Percentiles rank a stretch among this genome's conserved stretches.
phyloP scores from a whole-genome alignment of 2,113 vertebrate genomes.

The Prinia subflava region DNA sequence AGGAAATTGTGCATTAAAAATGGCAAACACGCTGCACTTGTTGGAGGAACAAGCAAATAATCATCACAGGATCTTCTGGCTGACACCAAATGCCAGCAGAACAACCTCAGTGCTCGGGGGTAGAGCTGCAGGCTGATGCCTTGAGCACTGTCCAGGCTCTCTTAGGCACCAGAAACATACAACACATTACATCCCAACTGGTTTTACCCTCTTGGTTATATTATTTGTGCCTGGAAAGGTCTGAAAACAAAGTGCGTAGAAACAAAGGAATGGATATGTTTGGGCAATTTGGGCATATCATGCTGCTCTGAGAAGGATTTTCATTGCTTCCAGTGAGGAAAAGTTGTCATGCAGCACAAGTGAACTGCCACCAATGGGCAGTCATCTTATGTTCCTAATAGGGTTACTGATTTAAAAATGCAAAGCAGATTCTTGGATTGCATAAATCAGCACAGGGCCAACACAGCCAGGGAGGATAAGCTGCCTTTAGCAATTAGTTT shows the following conservation, averaged over 20 bases:
- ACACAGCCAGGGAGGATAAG: background rate
- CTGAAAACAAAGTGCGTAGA: background rate
- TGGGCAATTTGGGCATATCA: rapidly evolving
- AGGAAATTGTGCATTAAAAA: background rate
- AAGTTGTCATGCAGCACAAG: background rate
- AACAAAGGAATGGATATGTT: background rate
- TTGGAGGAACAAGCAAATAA: background rate
- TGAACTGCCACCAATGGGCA: background rate
- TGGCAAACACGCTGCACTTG: background rate
- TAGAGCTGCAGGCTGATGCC: background rate
- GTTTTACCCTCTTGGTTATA: background rate
- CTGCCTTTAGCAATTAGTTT: background rate
- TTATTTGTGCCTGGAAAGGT: background rate
- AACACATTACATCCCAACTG: too few relatives aligned
- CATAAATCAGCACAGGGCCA: background rate
- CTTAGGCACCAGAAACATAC: background rate
- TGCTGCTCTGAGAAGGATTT: background rate
- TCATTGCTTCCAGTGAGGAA: background rate
- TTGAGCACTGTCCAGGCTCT: background rate
- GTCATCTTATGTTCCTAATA: background rate
- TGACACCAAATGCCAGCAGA: background rate
- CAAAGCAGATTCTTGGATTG: background rate
- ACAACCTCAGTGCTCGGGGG: background rate
- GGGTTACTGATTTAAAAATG: background rate
- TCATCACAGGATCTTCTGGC: background rate